Evolutionary conservation across 2,797 vertebrate species (phyloP).

Genomic region (Myiothlypis chrysogaster): DNA sequence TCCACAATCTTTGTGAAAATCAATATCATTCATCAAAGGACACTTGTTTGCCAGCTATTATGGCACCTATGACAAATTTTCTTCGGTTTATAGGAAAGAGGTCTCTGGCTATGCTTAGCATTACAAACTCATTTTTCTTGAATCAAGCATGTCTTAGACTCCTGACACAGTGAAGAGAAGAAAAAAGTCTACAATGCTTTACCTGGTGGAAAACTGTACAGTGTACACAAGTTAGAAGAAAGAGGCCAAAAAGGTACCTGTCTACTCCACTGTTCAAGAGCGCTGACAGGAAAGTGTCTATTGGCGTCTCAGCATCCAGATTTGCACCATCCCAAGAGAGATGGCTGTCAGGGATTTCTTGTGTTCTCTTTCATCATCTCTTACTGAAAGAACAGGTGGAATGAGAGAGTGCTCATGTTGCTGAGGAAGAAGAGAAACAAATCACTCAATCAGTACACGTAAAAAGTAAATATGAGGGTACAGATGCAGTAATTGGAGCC

Average conservation of each 20-base stretch:
- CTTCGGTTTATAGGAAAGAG: not conserved
- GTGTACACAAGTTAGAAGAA: not conserved
- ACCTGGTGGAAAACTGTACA: not conserved
- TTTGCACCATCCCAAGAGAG: not conserved
- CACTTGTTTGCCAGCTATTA: not conserved
- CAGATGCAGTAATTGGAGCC: not conserved
- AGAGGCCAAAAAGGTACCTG: not conserved
- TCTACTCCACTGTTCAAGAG: not conserved
- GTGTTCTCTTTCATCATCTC: not conserved
- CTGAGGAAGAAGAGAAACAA: not conserved
- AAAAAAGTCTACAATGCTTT: not conserved
- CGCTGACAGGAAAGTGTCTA: not conserved
- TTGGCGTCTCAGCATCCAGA: not conserved
- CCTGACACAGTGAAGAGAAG: not conserved
- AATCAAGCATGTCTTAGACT: not conserved
- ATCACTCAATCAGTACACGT: fast-evolving
- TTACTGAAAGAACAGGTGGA: not conserved
- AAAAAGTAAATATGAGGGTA: not conserved
- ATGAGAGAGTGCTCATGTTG: fast-evolving
- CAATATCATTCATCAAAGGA: not conserved
- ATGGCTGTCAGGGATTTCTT: not conserved
- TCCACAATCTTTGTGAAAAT: not conserved
- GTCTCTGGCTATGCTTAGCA: not conserved
- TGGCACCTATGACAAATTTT: not conserved
- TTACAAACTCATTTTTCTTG: not conserved